Conservation (phyloP, 2,888 invertebrate genomes). For the Platypus cylindrus region DNA sequence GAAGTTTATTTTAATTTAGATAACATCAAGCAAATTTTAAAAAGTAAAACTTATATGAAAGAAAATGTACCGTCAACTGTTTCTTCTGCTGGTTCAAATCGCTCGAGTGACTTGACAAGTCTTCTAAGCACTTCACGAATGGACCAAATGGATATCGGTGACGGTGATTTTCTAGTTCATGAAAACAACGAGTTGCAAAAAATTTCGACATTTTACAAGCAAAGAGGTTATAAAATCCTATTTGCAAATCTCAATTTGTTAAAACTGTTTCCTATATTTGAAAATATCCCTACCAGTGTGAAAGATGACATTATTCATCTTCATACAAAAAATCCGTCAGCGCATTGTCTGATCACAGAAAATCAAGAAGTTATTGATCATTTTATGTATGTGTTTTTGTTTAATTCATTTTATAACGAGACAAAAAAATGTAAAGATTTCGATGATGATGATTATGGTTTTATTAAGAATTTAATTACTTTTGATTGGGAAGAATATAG, state of each 20-base stretch:
- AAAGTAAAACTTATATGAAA: too few relatives aligned
- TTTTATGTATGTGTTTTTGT: slow-evolving; percentile 18
- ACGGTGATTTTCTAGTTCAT: slow-evolving; percentile 12
- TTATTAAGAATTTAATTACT: slow-evolving; percentile 13
- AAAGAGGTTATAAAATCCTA: slow-evolving; percentile 17
- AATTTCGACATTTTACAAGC: slow-evolving; percentile 18
- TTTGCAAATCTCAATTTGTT: slow-evolving; percentile 14
- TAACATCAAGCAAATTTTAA: too few relatives aligned
- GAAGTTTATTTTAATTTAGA: slow-evolving; percentile 17
- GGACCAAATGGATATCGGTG: too few relatives aligned
- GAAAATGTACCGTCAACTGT: too few relatives aligned
- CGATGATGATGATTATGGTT: slow-evolving; percentile 4
- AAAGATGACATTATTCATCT: slow-evolving; percentile 14
- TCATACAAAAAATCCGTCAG: slow-evolving; percentile 16
- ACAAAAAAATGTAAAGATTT: neutral
- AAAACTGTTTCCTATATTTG: slow-evolving; percentile 14
- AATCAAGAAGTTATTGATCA: slow-evolving; percentile 11
- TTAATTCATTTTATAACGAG: slow-evolving; percentile 12
- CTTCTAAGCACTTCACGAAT: too few relatives aligned
- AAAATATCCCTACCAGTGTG: slow-evolving; percentile 5
- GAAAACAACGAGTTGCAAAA: slow-evolving; percentile 18
- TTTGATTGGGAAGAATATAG: slow-evolving; percentile 8
- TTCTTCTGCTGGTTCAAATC: too few relatives aligned
- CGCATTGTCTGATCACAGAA: neutral
- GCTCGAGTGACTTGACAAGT: too few relatives aligned